These are phyloP conservation scores for Halcyon smyrnensis DNA, from an alignment of 2,797 vertebrate genomes.

Conservation along the genomic window DNA sequence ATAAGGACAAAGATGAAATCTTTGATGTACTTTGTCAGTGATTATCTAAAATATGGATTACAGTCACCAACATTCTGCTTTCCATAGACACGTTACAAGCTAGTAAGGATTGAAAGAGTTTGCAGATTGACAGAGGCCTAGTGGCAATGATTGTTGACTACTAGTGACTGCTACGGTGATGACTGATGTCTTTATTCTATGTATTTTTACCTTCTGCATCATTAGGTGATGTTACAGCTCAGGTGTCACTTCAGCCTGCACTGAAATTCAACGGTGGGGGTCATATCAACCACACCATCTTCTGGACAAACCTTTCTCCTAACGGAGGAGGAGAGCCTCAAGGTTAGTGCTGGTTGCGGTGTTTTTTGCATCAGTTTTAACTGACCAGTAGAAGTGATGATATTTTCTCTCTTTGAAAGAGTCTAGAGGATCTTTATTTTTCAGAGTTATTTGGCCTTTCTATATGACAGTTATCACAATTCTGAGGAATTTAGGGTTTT, in stretches of 20 bases:
- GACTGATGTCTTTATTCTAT: neutral
- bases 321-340: slow-evolving; percentile 92
- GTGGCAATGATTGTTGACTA: neutral
- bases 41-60: neutral
- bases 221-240: slow-evolving; percentile 91
- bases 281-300: slow-evolving; percentile 95
- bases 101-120: neutral
- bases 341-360: slow-evolving; percentile 77
- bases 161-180: neutral
- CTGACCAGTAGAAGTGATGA: neutral
- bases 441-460: neutral
- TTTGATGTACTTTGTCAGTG: neutral
- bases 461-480: rapidly evolving
- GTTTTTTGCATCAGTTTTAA: neutral
- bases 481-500: rapidly evolving
- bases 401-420: neutral
- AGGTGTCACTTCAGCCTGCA: slow-evolving; percentile 91
- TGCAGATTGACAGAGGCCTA: neutral
- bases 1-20: neutral
- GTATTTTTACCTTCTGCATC: neutral
- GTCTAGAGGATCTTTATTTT: neutral
- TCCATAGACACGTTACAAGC: neutral
- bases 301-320: slow-evolving; percentile 98
- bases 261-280: slow-evolving; percentile 97
- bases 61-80: neutral